phyloP scores from a whole-genome alignment of 2,888 invertebrate genomes.

The Pterostichus madidus region DNA sequence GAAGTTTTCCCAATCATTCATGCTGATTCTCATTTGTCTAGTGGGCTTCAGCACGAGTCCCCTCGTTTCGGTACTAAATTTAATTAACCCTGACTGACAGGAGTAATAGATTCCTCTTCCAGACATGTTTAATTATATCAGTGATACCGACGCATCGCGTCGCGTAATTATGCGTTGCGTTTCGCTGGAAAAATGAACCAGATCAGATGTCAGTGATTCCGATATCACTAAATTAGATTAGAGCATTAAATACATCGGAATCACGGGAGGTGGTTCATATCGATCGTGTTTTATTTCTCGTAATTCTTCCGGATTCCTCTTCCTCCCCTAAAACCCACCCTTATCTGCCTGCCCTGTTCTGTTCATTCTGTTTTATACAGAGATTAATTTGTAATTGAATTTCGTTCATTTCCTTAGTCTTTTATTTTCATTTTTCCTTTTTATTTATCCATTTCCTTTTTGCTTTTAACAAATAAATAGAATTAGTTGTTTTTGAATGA shows the following conservation, averaged over 20 bases:
- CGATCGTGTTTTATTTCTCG: constrained; percentile 33
- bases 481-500: constrained; percentile 19
- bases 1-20: constrained; percentile 33
- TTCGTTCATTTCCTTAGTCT: constrained; percentile 29
- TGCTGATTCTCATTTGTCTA: constrained; percentile 42
- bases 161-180: constrained; percentile 15
- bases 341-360: constrained; percentile 9
- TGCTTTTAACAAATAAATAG: constrained; percentile 16
- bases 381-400: constrained; percentile 63
- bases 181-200: constrained; percentile 22
- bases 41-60: constrained; percentile 13
- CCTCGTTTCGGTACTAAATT: constrained; percentile 35
- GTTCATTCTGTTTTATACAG: constrained; percentile 36
- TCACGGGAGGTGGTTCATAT: constrained; percentile 5
- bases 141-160: constrained; percentile 20
- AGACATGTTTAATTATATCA: constrained; percentile 49
- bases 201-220: constrained; percentile 10
- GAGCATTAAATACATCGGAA: constrained; percentile 29
- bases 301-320: background rate
- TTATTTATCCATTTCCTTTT: constrained; percentile 14
- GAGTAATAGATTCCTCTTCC: constrained; percentile 49
- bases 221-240: constrained; percentile 44
- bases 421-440: constrained; percentile 26
- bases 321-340: no score
- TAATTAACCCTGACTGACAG: constrained; percentile 51